Evolutionary conservation across 2,888 invertebrate species (phyloP).

Genomic region (Drepana falcataria): DNA sequence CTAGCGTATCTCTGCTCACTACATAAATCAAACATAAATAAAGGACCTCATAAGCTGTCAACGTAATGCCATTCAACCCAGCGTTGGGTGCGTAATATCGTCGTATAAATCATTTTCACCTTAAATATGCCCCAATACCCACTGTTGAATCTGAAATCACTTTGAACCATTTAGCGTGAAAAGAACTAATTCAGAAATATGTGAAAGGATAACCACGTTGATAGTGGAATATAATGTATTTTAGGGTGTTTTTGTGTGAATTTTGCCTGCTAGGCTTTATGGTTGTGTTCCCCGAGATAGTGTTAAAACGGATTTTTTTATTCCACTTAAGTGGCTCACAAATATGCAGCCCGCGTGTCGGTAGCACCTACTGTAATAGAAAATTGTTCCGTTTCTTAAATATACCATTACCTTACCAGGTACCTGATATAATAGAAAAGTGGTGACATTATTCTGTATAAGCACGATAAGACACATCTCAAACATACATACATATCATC

Average conservation of each 20-base stretch:
- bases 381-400: too few species aligned
- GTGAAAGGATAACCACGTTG: slow-evolving; percentile 10
- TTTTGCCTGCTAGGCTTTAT: too few species aligned
- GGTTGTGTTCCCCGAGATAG: too few species aligned
- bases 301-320: too few species aligned
- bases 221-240: slow-evolving; percentile 3
- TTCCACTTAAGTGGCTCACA: too few species aligned
- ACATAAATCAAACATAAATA: slow-evolving; percentile 75
- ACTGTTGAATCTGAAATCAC: slow-evolving; percentile 64
- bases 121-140: slow-evolving; percentile 71
- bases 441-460: too few species aligned
- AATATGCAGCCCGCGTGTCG: too few species aligned
- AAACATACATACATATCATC: too few species aligned
- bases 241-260: background rate
- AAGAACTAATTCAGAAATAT: slow-evolving; percentile 27
- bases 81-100: slow-evolving; percentile 69
- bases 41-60: slow-evolving; percentile 76
- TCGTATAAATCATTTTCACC: slow-evolving; percentile 68
- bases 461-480: too few species aligned
- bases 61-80: slow-evolving; percentile 72
- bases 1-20: slow-evolving; percentile 63
- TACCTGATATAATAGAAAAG: too few species aligned
- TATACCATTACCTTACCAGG: too few species aligned
- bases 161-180: slow-evolving; percentile 43
- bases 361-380: too few species aligned